Evolutionary conservation across 2,113 vertebrate species (phyloP).

Genomic region (Anser brachyrhynchus): DNA sequence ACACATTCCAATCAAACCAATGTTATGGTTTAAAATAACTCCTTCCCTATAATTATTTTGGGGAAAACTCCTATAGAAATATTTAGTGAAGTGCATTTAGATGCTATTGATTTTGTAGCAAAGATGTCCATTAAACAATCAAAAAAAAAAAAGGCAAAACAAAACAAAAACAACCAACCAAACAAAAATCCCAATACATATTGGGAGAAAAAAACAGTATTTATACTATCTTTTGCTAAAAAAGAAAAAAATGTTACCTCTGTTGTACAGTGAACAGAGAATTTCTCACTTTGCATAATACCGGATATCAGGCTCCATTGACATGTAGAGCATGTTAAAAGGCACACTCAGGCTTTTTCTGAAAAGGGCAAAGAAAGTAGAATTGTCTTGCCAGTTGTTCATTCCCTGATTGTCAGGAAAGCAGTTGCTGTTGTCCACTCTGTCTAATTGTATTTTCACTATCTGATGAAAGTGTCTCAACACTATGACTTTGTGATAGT

Average conservation of each 20-base stretch:
- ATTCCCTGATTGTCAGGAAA: not conserved
- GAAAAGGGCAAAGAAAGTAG: not conserved
- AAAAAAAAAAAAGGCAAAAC: not conserved
- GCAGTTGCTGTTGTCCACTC: not conserved
- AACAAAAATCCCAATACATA: fast-evolving
- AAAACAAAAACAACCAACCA: not conserved
- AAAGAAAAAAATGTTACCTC: not conserved
- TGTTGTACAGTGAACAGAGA: not conserved
- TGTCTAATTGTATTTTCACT: not conserved
- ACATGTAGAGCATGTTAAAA: not conserved
- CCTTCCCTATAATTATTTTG: not conserved
- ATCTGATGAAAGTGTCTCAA: not conserved
- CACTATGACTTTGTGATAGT: not conserved
- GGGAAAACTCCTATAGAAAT: not conserved
- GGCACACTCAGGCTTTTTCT: not conserved
- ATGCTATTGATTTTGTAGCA: not conserved
- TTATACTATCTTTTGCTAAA: not conserved
- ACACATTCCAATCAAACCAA: not conserved
- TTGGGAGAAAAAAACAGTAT: not conserved
- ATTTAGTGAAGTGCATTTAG: not conserved
- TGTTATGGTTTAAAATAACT: constrained; percentile 25
- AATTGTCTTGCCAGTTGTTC: not conserved
- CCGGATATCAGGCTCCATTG: not conserved
- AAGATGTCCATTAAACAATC: not conserved
- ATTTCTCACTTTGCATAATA: not conserved